Base-by-base conservation (phyloP, 2,113 vertebrate genomes). In the Cryptotis parvus region DNA sequence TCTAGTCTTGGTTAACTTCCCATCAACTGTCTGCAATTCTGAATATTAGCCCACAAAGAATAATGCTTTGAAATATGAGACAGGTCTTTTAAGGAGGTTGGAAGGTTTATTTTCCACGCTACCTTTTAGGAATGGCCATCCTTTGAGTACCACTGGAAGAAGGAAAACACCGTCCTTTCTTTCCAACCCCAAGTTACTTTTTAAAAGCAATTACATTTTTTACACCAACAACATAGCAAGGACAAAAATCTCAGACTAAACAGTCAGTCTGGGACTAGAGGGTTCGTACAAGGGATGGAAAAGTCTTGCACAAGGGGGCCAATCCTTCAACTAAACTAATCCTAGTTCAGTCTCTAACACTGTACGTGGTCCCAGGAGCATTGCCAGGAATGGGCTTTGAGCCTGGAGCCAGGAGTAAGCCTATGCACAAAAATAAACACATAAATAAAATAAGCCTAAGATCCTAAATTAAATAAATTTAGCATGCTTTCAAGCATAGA, bases 1-100 rank as follows among this genome's bases (percentile, higher is more conserved):
- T 14, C 16, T 16, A 84, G 37, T 22, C 10, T 39, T 70, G 2
- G 69, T 84, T 89, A 74, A 6, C 11, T 70, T 81, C 69, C 68
- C 55, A 91, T 69, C 20, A 69, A 77, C 31, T 68, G 41, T n/a
- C 61, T 61, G 27, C 29, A 55, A 31, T 43, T 58, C 52, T 79
- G 0, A 4, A 7, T 61, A 78, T 58, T 35, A 85, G 27, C 9
- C 83, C 79, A 84, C n/a, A 37, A 74, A 84, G 49, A 92, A 66
- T 39, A 41, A 14, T 16, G 20, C 27, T 72, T 79, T 85, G 41
- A 90, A 55, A 31, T 82, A 6, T 6, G 88, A 90, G 49, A 39
- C 3, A 8, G 18, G 16, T 26, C 90, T 94, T 93, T 88, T n/a
- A 84, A 12, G 73, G 91, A 91, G 85, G 4, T 29, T 26, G 35